Conservation (phyloP, 2,888 invertebrate genomes). For the Hesperia comma region DNA sequence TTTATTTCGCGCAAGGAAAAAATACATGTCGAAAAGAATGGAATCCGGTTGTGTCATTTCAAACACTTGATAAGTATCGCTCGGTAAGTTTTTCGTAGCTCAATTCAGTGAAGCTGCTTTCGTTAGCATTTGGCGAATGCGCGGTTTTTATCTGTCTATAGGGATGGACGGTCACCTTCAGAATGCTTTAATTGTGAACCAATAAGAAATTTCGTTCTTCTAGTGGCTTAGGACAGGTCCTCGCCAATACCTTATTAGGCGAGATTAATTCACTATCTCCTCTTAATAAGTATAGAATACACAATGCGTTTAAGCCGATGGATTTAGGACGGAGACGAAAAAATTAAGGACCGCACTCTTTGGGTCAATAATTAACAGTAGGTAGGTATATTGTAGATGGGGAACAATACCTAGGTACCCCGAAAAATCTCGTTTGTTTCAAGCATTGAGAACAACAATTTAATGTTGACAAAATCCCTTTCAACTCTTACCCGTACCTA, state of each 20-base stretch:
- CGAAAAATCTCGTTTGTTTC: no score
- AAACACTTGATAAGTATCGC: conserved; percentile 84
- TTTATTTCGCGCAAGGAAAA: conserved; percentile 72
- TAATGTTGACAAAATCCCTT: no score
- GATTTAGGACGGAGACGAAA: not conserved
- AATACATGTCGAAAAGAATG: conserved; percentile 66
- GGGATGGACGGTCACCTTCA: conserved; percentile 80
- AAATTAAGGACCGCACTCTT: not conserved
- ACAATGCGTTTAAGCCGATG: not conserved
- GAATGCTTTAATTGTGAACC: conserved; percentile 76
- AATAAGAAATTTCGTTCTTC: conserved; percentile 71
- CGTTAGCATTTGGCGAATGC: conserved; percentile 77
- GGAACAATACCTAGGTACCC: no score
- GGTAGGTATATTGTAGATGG: no score
- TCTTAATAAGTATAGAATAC: conserved; percentile 43
- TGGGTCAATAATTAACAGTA: not conserved
- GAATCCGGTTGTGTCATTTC: conserved; percentile 84
- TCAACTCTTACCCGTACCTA: not conserved
- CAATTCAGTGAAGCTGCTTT: conserved; percentile 75
- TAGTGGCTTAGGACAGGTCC: conserved; percentile 53
- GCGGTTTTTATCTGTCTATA: conserved; percentile 66
- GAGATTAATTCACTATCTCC: conserved; percentile 55
- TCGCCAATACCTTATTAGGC: conserved; percentile 67
- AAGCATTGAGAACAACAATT: no score
- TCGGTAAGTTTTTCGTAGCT: conserved; percentile 70